Conservation (phyloP, 1,140 invertebrate genomes). For the Steinernema feltiae region DNA sequence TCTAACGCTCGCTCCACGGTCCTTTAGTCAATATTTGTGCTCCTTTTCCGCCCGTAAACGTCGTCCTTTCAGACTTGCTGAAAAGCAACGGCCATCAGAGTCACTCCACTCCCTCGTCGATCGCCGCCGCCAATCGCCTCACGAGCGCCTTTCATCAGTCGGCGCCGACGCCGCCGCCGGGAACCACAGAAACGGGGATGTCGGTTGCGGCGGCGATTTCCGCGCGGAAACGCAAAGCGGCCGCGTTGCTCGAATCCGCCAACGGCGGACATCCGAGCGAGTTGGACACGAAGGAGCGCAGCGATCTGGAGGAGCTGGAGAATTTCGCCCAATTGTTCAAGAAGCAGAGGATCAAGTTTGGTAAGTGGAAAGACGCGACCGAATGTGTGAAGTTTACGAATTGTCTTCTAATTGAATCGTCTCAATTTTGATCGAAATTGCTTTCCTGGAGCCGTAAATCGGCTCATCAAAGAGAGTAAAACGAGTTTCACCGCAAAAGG, state of each 20-base stretch:
- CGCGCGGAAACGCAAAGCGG: conserved; percentile 1
- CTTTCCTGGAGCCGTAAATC: too few relatives aligned
- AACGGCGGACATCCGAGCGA: not conserved
- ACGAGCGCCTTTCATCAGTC: not conserved
- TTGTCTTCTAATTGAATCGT: conserved; percentile 1
- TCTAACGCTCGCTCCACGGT: too few relatives aligned
- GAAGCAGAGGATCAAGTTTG: conserved; percentile 85
- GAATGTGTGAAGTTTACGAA: not conserved
- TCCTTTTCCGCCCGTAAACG: not conserved
- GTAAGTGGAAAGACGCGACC: conserved; percentile 58
- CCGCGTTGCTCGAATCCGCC: not conserved
- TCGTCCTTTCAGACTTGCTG: not conserved
- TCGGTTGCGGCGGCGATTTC: conserved; percentile 1
- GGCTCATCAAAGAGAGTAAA: too few relatives aligned
- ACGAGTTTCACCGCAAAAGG: too few relatives aligned
- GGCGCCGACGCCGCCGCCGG: not conserved
- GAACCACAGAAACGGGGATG: conserved; percentile 10
- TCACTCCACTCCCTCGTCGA: not conserved
- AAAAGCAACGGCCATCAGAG: not conserved
- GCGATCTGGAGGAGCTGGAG: conserved; percentile 87
- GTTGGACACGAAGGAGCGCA: conserved; percentile 68
- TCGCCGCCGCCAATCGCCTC: not conserved
- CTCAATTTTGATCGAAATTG: too few relatives aligned
- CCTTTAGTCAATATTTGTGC: too few relatives aligned
- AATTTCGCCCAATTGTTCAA: conserved; percentile 95